Evolutionary conservation across 2,113 vertebrate species (phyloP), one percentile per base, ranked within the genome.

Genomic region (Noturus placidus): DNA sequence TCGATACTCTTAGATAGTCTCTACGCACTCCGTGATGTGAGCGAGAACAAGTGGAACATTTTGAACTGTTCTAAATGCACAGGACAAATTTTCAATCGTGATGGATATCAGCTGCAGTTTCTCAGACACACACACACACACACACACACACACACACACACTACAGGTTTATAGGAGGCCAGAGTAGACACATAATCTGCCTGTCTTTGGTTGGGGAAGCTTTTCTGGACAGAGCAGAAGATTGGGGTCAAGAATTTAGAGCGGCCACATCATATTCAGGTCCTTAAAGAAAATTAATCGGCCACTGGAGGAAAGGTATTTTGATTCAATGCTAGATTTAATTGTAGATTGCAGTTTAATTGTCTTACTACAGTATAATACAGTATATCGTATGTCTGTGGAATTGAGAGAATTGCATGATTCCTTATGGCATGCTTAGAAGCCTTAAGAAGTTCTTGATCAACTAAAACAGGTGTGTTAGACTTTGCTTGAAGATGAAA

Each of bases 11-110:
- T 67, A 83, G 81, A 42, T 30, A 5, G 52, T 65, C 22, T 15
- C 20, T 25, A 63, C 11, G 19, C n/a, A 7, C 59, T 83, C 59
- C 6, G 20, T 67, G 61, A 83, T 38, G 38, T 83, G 10, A 67
- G 38, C 25, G 5, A 67, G 25, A 30, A 65, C 14, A 9, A 83
- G 42, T 67, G 61, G 82, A 83, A 83, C 82, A 67, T 83, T 83
- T 83, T n/a, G 61, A 67, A 52, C 82, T 83, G 14, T 52, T 67
- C 59, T 83, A 50, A 50, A 83, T 67, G 59, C 35, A 83, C 38
- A 65, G 59, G 61, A 83, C 61, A 83, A 65, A 67, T 67, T 67
- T 67, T 83, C 82, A 67, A 11, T 83, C 8, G 13, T 30, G 25
- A 30, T 52, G 61, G 35, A 82, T 82, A 63, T 22, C 20, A 67